Percentiles rank a stretch among this genome's conserved stretches.
phyloP scores from a whole-genome alignment of 1,140 invertebrate species.

The Halyomorpha halys region DNA sequence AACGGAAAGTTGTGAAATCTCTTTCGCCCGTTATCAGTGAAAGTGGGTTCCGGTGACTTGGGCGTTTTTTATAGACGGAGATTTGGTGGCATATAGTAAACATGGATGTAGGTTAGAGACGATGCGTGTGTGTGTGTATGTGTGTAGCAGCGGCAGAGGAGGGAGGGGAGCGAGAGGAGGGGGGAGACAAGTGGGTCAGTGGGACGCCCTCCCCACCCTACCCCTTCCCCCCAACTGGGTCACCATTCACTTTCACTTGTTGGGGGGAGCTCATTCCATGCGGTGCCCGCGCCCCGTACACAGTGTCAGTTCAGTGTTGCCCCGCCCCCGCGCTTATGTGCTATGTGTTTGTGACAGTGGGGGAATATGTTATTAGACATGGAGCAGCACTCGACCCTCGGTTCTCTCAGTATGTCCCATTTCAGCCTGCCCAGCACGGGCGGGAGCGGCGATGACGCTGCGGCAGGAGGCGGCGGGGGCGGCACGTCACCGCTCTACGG shows the following conservation, averaged over 20 bases:
- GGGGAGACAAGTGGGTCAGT: slow-evolving; percentile 29
- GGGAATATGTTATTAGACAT: slow-evolving; percentile 61
- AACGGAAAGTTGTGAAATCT: no score
- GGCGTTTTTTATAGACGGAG: no score
- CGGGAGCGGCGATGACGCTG: slow-evolving; percentile 27
- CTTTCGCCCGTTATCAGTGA: no score
- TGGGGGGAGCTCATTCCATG: slow-evolving; percentile 23
- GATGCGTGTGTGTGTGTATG: slow-evolving; percentile 13
- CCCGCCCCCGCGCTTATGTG: slow-evolving; percentile 17
- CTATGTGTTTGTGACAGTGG: slow-evolving; percentile 21
- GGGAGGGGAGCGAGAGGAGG: slow-evolving; percentile 8
- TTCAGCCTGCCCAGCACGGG: slow-evolving; percentile 51
- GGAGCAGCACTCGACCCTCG: slow-evolving; percentile 70
- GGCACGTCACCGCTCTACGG: slow-evolving; percentile 39
- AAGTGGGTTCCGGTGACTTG: no score
- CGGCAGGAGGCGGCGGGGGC: slow-evolving; percentile 31
- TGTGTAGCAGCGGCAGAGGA: neutral
- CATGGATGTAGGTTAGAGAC: neutral
- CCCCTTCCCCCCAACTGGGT: slow-evolving; percentile 3
- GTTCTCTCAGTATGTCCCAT: slow-evolving; percentile 75
- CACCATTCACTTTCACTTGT: slow-evolving; percentile 25
- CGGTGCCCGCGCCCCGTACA: slow-evolving; percentile 25
- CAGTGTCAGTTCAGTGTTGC: slow-evolving; percentile 21
- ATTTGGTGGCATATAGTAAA: neutral
- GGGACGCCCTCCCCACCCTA: slow-evolving; percentile 18